Evolutionary conservation across 2,888 invertebrate genomes (phyloP), one percentile per base, ranked within the genome.

Genomic region (Pharmacophagus antenor): DNA sequence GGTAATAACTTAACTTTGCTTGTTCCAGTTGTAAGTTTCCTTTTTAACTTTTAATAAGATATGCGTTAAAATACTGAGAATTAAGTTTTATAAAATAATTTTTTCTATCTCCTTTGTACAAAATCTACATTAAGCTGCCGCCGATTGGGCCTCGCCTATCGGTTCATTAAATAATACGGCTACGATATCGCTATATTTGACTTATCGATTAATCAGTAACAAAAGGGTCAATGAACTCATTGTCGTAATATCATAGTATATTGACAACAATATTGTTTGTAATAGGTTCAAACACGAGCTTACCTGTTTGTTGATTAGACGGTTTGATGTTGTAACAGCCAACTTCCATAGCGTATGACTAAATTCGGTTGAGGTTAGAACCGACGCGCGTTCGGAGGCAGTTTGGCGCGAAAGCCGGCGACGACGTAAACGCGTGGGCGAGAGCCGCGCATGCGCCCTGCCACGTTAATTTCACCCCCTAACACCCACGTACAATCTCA

Each of bases 381-480:
- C 76, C 70, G 81, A 76, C 75, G 81, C 78, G 78, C 84, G 84
- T 72, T 79, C 77, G 71, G 69, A 68, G 69, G 70, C 73, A 81
- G 79, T 85, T 88, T 88, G 88, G 89, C 88, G 89, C 88, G 87
- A 88, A 89, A 85, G 73, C 71, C 70, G 63, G 66, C 58, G 65
- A 65, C 67, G 72, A 67, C 73, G 73, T 71, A 64, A 61, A 65
- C 74, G 80, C 82, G 84, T 80, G 80, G 81, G 79, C 70, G 76
- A 67, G 53, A 61, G 63, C 52, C 74, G 82, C 88, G 87, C 87
- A 83, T 85, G 88, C 87, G 89, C 76, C 70, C 73, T 68, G 72
- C 83, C 81, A 84, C 84, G 82, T 84, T 84, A 83, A 72, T 72
- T 76, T 70, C 69, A 71, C 79, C 80, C 79, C 82, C 80, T 75